phyloP scores from a whole-genome alignment of 2,797 vertebrate genomes.

The Heteromormyrus szaboi region DNA sequence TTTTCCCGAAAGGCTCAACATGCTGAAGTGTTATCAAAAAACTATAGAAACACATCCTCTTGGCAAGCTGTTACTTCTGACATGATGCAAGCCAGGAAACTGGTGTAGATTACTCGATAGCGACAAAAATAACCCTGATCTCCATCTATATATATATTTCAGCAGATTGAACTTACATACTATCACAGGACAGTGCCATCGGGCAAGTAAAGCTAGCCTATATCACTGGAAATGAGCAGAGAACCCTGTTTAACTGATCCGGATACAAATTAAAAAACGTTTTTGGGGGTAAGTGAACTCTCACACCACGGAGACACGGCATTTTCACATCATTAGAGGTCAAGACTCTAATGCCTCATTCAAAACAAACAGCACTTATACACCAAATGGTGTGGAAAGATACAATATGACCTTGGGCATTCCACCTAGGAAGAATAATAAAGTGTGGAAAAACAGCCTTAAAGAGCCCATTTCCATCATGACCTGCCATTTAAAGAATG shows the following conservation, averaged over 20 bases:
- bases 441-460: slow-evolving; percentile 67
- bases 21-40: slow-evolving; percentile 17
- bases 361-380: slow-evolving; percentile 60
- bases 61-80: not conserved
- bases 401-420: slow-evolving; percentile 51
- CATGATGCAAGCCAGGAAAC: slow-evolving; percentile 14
- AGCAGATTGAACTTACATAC: not conserved
- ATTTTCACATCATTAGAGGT: slow-evolving; percentile 32
- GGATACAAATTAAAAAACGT: not conserved
- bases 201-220: not conserved
- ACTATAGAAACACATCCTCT: slow-evolving; percentile 25
- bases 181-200: not conserved
- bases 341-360: slow-evolving; percentile 40
- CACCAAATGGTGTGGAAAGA: slow-evolving; percentile 71
- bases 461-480: slow-evolving; percentile 60
- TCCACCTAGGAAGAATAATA: slow-evolving; percentile 44
- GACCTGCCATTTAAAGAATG: slow-evolving; percentile 33
- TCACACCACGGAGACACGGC: slow-evolving; percentile 24
- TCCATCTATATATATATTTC: not conserved
- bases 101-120: not conserved
- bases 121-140: not conserved
- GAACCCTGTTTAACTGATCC: not conserved
- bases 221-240: not conserved
- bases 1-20: not conserved
- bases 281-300: slow-evolving; percentile 26